Base-by-base conservation (phyloP, 2,888 invertebrate species). In the Dysmachus trigonus region DNA sequence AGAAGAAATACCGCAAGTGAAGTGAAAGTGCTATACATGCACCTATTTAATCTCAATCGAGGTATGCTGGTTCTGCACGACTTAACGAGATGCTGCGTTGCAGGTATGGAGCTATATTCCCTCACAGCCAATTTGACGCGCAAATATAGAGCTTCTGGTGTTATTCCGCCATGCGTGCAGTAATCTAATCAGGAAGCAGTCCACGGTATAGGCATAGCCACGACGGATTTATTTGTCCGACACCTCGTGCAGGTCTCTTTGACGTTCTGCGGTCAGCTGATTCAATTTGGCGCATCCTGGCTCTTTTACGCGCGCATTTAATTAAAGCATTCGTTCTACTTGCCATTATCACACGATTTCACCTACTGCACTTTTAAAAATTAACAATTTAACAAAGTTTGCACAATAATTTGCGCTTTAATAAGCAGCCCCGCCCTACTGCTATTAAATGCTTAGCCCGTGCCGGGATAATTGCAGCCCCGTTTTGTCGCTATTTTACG, bases 241-340 rank as follows among this genome's bases (percentile, higher is more conserved):
- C 79, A 79, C 51, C 79, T 79, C 79, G 79, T 79, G 79, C 33
- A 38, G 47, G 27, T 27, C 27, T 51, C 27, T 27, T n/a, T 79
- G 27, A 79, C 51, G 51, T 79, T 22, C 22, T 15, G 79, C 79
- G 51, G 51, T 79, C 79, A 79, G 4, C 31, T 27, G 7, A 79
- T 79, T 22, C 38, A 76, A 76, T 73, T 30, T 3, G 30, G 72
- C n/a, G 33, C 27, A 35, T 73, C 8, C 73, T 35, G 33, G 15
- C 33, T 73, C 30, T 79, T n/a, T n/a, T n/a, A 31, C 27, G 79
- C 27, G 4, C 79, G 27, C 35, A n/a, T n/a, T 62, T 82, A 82
- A 82, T 71, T 82, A 22, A 53, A 62, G 33, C n/a, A 82, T 82
- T 82, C 82, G 82, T 82, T 82, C 82, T 82, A 82, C 82, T 62